Evolutionary conservation across 2,888 invertebrate species (phyloP).

Genomic region (Temnothorax rugatulus): DNA sequence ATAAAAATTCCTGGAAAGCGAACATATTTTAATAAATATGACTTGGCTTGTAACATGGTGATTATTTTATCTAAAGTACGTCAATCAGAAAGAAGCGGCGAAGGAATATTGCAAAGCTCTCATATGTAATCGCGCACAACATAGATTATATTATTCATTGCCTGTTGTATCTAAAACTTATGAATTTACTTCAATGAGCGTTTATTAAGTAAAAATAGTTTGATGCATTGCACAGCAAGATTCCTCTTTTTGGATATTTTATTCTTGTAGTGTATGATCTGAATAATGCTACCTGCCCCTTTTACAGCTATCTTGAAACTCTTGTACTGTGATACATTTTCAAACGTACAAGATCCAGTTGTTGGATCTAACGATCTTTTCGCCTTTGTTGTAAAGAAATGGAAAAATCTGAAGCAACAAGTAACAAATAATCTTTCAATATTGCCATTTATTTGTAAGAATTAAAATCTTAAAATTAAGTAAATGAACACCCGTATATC

Average conservation of each 20-base stretch:
- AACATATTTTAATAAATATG: constrained; percentile 1
- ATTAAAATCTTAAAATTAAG: not conserved
- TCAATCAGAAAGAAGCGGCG: not conserved
- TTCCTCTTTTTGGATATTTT: constrained; percentile 1
- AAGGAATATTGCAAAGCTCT: not conserved
- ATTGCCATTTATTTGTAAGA: not conserved
- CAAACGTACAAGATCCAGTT: not conserved
- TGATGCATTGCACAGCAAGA: not conserved
- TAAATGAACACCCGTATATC: not conserved
- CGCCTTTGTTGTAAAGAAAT: not conserved
- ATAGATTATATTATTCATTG: constrained; percentile 34
- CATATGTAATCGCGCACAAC: not conserved
- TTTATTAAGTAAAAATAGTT: constrained; percentile 23
- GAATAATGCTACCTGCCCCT: constrained; percentile 38
- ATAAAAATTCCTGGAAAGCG: constrained; percentile 3
- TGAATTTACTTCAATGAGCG: constrained; percentile 13
- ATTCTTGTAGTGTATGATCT: constrained; percentile 21
- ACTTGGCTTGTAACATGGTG: not conserved
- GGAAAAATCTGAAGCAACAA: not conserved
- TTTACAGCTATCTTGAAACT: constrained; percentile 34
- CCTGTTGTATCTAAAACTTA: not conserved
- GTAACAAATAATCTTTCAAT: not conserved
- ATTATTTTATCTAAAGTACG: not conserved
- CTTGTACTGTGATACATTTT: constrained; percentile 58
- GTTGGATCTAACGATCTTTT: not conserved